Evolutionary conservation across 2,113 vertebrate species (phyloP).

Genomic region (Hippotragus niger): DNA sequence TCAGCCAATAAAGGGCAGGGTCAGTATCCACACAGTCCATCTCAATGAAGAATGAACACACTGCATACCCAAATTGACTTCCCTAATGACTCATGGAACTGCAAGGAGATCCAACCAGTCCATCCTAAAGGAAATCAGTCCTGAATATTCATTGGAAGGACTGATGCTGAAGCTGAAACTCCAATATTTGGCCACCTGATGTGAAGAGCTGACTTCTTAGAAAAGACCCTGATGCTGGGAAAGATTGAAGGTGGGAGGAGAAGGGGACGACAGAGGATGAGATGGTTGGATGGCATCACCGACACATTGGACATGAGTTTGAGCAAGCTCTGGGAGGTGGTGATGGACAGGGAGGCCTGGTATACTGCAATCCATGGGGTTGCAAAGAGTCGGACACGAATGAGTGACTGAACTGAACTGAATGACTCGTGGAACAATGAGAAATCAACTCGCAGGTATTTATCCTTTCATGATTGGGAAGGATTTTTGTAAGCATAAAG

Average conservation of each 20-base stretch:
- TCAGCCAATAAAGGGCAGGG: neutral
- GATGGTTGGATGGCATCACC: neutral
- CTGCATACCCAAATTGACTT: rapidly evolving
- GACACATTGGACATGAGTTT: neutral
- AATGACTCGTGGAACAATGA: neutral
- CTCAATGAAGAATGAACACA: neutral
- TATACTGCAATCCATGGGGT: neutral
- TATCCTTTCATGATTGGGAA: neutral
- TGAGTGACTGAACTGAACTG: neutral
- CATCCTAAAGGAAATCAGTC: neutral
- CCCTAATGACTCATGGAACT: neutral
- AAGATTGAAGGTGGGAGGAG: neutral
- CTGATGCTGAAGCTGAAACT: neutral
- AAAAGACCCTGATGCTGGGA: neutral
- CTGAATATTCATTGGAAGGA: neutral
- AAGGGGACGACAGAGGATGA: neutral
- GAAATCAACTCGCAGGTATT: neutral
- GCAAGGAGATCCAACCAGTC: neutral
- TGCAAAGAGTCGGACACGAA: rapidly evolving
- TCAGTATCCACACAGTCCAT: neutral
- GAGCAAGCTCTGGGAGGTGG: neutral
- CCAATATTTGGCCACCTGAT: neutral
- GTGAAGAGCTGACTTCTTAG: neutral
- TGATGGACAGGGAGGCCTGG: neutral
- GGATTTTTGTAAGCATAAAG: neutral